Evolutionary conservation across 2,113 vertebrate species (phyloP), one percentile per base, ranked within the genome.

Genomic region (Mellivora capensis): DNA sequence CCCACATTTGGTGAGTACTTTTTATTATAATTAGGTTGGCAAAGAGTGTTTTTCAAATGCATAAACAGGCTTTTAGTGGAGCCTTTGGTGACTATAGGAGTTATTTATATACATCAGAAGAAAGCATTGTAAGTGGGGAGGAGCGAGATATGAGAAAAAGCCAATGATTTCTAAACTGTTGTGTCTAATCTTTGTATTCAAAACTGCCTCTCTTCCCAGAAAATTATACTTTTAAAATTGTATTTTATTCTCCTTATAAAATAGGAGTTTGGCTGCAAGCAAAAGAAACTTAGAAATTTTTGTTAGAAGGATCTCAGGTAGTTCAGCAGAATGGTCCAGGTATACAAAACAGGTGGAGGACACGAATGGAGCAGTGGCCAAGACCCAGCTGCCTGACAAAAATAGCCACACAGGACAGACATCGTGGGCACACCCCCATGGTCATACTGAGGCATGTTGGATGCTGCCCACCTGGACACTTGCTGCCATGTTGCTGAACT

Each of bases 361-460:
- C 57, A 37, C 52, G 7, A 79, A 1, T 13, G 12, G 14, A 52
- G 47, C 57, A 2, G 3, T 42, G n/a, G 12, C 29, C 54, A 69
- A 39, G 31, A 11, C 5, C 10, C 8, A 25, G 17, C 27, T 11
- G 6, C 3, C 2, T 6, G 10, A 21, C 7, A 14, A 34, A 34
- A 27, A 21, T 1, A 72, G 15, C 11, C 47, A 0, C 10, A 4
- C 7, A 17, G 54, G 27, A 31, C 54, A 57, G 64, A 0, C 1
- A 8, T 1, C 20, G 1, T 0, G 81, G 14, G 10, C 3, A 64
- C 5, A 9, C 1, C 2, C 2, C 3, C 3, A 2, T 1, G 3
- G 6, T 42, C 34, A 64, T 4, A 61, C 17, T 4, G 2, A 4
- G 6, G 1, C 3, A 0, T 11, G 5, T 17, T 10, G 47, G 34